Base-by-base conservation (phyloP, 2,113 vertebrate genomes). In the Sclerurus mexicanus region DNA sequence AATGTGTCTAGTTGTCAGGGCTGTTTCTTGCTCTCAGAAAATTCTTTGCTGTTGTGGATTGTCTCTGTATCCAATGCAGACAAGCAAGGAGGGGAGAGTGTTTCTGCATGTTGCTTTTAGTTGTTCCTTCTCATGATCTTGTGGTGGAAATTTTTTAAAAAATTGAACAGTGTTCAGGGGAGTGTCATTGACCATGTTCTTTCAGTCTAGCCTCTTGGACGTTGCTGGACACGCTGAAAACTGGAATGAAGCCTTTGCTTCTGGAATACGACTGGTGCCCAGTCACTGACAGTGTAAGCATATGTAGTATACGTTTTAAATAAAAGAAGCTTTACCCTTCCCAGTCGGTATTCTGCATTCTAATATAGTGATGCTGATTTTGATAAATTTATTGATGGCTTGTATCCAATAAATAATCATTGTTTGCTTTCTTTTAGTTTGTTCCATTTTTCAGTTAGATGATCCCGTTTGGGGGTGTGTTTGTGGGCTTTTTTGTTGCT, bases 261-360 rank as follows among this genome's bases (percentile, higher is more conserved):
- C 1, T 24, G 30, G 50, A 37, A 25, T 33, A 4, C 18, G 44
- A 24, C 6, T 35, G 62, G 24, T 80, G 31, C 3, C 0, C 0
- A 44, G 22, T 33, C 63, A 19, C 81, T 63, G 49, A 8, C 44
- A 11, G 1, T 28, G 7, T 2, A 20, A 44, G 14, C 30, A 30
- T 8, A 3, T 3, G 7, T 30, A 15, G 25, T 14, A 6, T 40
- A 14, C 37, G 21, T 40, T 82, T 67, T 14, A 10, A 22, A 14
- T n/a, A 55, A 60, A 66, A 63, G 30, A 4, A 3, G 1, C 35
- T 63, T 62, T 18, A 3, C 10, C 49, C 39, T 75, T n/a, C 18
- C 55, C n/a, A 59, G 1, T 3, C 40, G 19, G 9, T 39, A 46
- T 76, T 75, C n/a, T 30, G 5, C 27, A 18, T 59, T 35, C 15